Base-by-base conservation (phyloP, 2,113 vertebrate genomes). In the Xiphophorus hellerii region DNA sequence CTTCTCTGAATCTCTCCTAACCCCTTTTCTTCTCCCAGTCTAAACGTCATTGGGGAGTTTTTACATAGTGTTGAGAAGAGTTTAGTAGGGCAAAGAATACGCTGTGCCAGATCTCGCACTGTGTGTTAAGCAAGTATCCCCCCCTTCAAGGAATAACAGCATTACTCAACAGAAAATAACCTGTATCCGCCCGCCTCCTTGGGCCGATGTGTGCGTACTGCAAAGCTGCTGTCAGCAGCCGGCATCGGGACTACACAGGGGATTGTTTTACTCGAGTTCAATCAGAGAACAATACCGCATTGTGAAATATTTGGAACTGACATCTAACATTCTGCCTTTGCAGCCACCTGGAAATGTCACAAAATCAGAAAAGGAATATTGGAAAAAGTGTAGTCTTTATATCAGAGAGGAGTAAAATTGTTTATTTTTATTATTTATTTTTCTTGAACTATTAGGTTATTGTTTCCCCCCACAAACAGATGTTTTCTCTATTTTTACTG, bases 31-130 rank as follows among this genome's bases (percentile, higher is more conserved):
- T 79, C 84, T 80, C 84, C 73, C 33, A 29, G 48, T 83, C 79
- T 78, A 67, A 73, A 71, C 82, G 78, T 80, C 91, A 83, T 85
- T 15, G 71, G 91, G 87, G 88, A 90, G 73, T 89, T 88, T 88
- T 84, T 81, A 84, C 89, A 85, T 78, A 74, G 89, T 88, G 86
- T 74, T 89, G 84, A 89, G 87, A 75, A 88, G 89, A 91, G 92
- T 91, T 93, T 93, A 93, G 89, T 90, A 91, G 88, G 89, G 83
- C 89, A 93, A 83, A 88, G 85, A 86, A 71, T 81, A 90, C 25
- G 27, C 17, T 27, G 84, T 77, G 78, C 86, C 82, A 89, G 84
- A 90, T 88, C 89, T 77, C 62, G 76, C 83, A 72, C 69, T 69
- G 76, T 68, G 75, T 84, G 86, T 91, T 89, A 86, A 87, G 89